Evolutionary conservation across 2,888 invertebrate genomes (phyloP).

Genomic region (Yponomeuta cagnagella): DNA sequence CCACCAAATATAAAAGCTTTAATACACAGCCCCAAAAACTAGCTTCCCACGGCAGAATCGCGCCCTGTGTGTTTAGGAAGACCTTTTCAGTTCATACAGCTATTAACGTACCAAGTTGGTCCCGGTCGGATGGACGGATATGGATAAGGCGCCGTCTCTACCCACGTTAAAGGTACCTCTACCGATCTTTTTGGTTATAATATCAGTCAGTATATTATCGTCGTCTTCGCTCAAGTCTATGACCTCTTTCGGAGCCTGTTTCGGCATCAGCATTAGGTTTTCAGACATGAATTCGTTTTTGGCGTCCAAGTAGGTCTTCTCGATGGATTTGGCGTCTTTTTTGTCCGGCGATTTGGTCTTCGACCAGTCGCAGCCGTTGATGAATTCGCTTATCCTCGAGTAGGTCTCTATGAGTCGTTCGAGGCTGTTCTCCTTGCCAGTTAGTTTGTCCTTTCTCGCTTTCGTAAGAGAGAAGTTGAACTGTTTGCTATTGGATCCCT

Average conservation of each 20-base stretch:
- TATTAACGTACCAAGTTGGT: conserved; percentile 52
- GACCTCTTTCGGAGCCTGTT: conserved; percentile 54
- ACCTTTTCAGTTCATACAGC: not conserved
- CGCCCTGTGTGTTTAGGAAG: not conserved
- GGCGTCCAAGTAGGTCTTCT: conserved; percentile 64
- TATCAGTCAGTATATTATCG: conserved; percentile 46
- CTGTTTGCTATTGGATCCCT: conserved; percentile 41
- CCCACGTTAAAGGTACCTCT: conserved; percentile 59
- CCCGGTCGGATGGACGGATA: conserved; percentile 55
- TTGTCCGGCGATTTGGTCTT: conserved; percentile 43
- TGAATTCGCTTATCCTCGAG: conserved; percentile 66
- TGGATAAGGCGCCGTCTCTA: conserved; percentile 63
- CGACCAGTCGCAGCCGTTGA: conserved; percentile 70
- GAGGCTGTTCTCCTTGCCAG: conserved; percentile 54
- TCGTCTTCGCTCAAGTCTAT: conserved; percentile 64
- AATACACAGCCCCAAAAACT: too few relatives aligned
- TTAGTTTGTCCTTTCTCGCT: conserved; percentile 37
- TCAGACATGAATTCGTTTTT: conserved; percentile 71
- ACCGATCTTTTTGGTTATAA: conserved; percentile 50
- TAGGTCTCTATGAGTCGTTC: conserved; percentile 64
- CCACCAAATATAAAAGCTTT: too few relatives aligned
- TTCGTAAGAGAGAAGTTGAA: conserved; percentile 48
- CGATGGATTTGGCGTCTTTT: conserved; percentile 54
- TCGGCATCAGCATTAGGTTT: conserved; percentile 63
- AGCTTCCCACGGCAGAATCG: not conserved